Conservation (phyloP, 2,888 invertebrate species). For the Campoletis raptor region DNA sequence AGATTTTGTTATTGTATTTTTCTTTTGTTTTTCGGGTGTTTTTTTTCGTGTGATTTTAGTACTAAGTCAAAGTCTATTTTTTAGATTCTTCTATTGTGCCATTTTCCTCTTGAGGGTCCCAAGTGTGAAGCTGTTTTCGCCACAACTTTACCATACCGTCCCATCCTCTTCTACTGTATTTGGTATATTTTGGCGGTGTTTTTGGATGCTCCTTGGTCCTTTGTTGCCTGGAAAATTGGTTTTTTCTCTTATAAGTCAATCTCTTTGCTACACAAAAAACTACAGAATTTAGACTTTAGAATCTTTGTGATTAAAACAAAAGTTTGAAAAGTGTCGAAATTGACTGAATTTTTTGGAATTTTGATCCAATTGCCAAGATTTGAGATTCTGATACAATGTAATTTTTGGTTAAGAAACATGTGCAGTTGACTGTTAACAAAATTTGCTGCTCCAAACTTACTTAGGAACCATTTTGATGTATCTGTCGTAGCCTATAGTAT, state of each 20-base stretch:
- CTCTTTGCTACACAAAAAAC: neutral
- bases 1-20: neutral
- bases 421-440: neutral
- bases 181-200: slow-evolving; percentile 95
- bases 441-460: slow-evolving; percentile 85
- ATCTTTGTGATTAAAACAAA: neutral
- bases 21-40: neutral
- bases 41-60: neutral
- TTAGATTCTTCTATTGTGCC: slow-evolving; percentile 56
- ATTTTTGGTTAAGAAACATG: neutral
- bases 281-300: neutral
- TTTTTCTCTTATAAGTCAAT: neutral
- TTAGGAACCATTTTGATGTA: slow-evolving; percentile 89
- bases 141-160: slow-evolving; percentile 95
- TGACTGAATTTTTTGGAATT: neutral
- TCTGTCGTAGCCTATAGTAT: slow-evolving; percentile 94
- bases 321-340: neutral
- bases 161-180: slow-evolving; percentile 97
- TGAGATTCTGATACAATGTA: neutral
- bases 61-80: slow-evolving; percentile 47
- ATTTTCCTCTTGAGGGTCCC: slow-evolving; percentile 87
- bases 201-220: slow-evolving; percentile 92
- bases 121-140: slow-evolving; percentile 93
- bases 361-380: neutral
- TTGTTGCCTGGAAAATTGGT: slow-evolving; percentile 85